Evolutionary conservation across 2,888 invertebrate genomes (phyloP).

Genomic region (Tetramorium bicarinatum): DNA sequence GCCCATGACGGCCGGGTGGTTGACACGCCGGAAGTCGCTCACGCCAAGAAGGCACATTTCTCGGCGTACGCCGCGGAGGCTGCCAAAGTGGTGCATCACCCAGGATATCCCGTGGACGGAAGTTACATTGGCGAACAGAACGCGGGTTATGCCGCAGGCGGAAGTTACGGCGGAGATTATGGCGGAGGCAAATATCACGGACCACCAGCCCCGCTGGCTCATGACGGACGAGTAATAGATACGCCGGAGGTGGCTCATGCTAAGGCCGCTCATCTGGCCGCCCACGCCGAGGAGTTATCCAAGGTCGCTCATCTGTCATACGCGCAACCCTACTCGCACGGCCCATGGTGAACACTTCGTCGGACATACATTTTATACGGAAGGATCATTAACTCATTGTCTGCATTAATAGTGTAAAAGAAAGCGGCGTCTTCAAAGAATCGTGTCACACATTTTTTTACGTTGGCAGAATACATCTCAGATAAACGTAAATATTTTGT

Average conservation of each 20-base stretch:
- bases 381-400: neutral
- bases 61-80: constrained; percentile 79
- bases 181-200: constrained; percentile 71
- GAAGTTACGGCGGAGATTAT: constrained; percentile 69
- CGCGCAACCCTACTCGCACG: constrained; percentile 40
- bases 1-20: constrained; percentile 78
- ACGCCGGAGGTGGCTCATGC: constrained; percentile 84
- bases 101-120: constrained; percentile 20
- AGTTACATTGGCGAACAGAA: neutral
- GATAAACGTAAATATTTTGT: neutral
- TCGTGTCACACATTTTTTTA: neutral
- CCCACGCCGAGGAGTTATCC: constrained; percentile 77
- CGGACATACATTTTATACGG: neutral
- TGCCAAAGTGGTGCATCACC: constrained; percentile 67
- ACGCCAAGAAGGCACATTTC: constrained; percentile 82
- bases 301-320: constrained; percentile 65
- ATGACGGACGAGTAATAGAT: constrained; percentile 81
- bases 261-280: constrained; percentile 81
- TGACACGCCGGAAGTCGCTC: constrained; percentile 83
- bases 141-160: too few relatives aligned
- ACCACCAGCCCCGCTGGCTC: constrained; percentile 79
- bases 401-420: neutral
- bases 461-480: neutral
- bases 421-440: neutral
- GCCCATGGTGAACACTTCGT: constrained; percentile 47